Evolutionary conservation across 2,113 vertebrate species (phyloP).

Genomic region (Lasiurus cinereus): DNA sequence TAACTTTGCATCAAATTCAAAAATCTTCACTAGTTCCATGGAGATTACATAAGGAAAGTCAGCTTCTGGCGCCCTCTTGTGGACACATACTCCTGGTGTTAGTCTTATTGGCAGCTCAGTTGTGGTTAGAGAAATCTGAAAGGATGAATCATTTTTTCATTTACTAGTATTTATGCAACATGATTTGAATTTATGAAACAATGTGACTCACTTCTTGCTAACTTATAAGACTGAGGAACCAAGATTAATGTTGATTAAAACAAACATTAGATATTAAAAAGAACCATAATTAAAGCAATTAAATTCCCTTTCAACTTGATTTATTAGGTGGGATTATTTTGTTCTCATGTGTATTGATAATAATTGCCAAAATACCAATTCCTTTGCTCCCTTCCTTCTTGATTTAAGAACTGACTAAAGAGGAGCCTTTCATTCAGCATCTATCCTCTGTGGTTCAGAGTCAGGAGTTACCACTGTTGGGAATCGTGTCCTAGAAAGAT

Average conservation of each 20-base stretch:
- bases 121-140: slow-evolving; percentile 22
- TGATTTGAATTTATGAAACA: slow-evolving; percentile 50
- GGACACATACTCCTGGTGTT: slow-evolving; percentile 64
- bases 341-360: background rate
- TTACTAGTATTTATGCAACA: slow-evolving; percentile 36
- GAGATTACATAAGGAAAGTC: background rate
- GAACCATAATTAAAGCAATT: background rate
- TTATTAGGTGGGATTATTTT: background rate
- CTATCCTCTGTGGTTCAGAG: background rate
- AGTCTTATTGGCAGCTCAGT: background rate
- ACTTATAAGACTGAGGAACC: background rate
- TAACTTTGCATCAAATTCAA: background rate
- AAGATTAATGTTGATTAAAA: background rate
- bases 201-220: slow-evolving; percentile 31
- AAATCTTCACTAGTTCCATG: background rate
- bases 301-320: background rate
- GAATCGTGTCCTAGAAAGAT: no score
- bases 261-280: background rate
- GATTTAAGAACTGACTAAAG: background rate
- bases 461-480: background rate
- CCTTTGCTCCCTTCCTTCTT: background rate
- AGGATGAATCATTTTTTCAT: background rate
- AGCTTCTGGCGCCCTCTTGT: slow-evolving; percentile 86
- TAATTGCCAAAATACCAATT: background rate
- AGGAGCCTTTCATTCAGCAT: background rate